Base-by-base conservation (phyloP, 2,113 vertebrate genomes). In the Stigmatopora nigra region DNA sequence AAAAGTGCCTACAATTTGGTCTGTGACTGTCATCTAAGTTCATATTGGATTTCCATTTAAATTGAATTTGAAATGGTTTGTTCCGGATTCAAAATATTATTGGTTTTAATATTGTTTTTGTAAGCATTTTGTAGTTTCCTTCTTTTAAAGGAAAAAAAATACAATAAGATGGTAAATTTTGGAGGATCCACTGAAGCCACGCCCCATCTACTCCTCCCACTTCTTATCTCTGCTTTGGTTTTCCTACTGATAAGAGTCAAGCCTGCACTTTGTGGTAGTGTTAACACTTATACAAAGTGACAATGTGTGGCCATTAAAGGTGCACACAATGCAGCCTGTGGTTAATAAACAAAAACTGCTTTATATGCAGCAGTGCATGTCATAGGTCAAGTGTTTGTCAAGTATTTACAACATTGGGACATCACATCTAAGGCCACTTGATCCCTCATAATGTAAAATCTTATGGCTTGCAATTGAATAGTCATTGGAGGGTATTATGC, bases 221-320 rank as follows among this genome's bases (percentile, higher is more conserved):
- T 51, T 44, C 16, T 51, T 47, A 57, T 61, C 49, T 61, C 64
- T 31, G 64, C 19, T 57, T 66, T 59, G 51, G 19, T 53, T 52
- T 15, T 14, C 7, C 52, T 68, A 17, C 70, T 73, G 78, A 77
- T 80, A 76, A 75, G 64, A 36, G 16, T 63, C 70, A 5, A 13
- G 20, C 47, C n/a, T 20, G 15, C 63, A 47, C 75, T 73, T 78
- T 19, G 31, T 52, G 57, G 19, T 47, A 60, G 60, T 38, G 49
- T 38, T 61, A 38, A 69, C 63, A 20, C 49, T 71, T 55, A 64
- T 61, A 46, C 48, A 41, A 35, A 48, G 60, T 55, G 63, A 55
- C 67, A 65, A 47, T 56, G 70, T 71, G 62, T 53, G 58, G 51
- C 60, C 48, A 55, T 68, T 68, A 58, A 69, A 63, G 0, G 15